Evolutionary conservation across 2,888 invertebrate genomes (phyloP).

Genomic region (Cybosia mesomella): DNA sequence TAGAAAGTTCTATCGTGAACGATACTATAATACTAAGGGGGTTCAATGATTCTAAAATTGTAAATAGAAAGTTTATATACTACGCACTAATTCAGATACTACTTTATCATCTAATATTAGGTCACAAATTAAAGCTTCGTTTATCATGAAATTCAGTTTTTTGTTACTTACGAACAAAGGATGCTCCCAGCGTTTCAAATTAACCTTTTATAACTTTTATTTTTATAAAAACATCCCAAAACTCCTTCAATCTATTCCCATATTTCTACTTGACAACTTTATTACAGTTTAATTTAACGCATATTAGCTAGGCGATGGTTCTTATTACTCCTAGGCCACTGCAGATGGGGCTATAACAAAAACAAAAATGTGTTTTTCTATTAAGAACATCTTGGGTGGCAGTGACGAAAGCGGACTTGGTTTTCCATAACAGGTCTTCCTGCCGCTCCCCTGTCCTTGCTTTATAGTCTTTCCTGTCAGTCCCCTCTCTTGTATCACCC

Average conservation of each 20-base stretch:
- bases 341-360: constrained; percentile 42
- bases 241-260: constrained; percentile 22
- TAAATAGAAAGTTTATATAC: constrained; percentile 14
- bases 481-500: constrained; percentile 54
- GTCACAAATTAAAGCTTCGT: not conserved
- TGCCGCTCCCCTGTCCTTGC: constrained; percentile 56
- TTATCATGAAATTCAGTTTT: not conserved
- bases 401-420: constrained; percentile 64
- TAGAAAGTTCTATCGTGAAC: constrained; percentile 7
- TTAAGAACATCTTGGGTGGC: constrained; percentile 73
- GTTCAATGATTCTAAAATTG: constrained; percentile 8
- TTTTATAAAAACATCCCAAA: constrained; percentile 20
- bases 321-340: constrained; percentile 32
- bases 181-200: constrained; percentile 18
- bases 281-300: constrained; percentile 47
- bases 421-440: constrained; percentile 78
- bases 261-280: constrained; percentile 42
- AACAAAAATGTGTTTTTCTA: constrained; percentile 50
- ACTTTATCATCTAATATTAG: not conserved
- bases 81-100: not conserved
- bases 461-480: constrained; percentile 45
- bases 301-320: constrained; percentile 29
- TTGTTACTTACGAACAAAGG: constrained; percentile 11
- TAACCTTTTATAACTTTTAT: constrained; percentile 18
- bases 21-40: constrained; percentile 6